Conservation (phyloP, 2,888 invertebrate genomes). For the Labia minor region DNA sequence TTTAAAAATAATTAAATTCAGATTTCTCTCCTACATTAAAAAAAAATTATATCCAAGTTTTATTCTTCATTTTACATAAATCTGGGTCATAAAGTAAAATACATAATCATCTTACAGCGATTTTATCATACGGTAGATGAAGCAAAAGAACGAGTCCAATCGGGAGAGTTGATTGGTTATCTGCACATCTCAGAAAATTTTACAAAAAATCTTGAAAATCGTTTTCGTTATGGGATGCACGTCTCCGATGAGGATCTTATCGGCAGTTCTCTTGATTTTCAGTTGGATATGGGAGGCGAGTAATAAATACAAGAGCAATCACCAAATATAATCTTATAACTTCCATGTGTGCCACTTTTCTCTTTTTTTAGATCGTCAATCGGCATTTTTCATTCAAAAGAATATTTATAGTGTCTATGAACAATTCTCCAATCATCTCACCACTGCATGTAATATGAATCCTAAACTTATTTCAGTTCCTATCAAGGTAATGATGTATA, state of each 20-base stretch:
- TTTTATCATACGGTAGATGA: constrained; percentile 43
- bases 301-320: no score
- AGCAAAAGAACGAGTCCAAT: constrained; percentile 44
- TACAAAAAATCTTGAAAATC: constrained; percentile 47
- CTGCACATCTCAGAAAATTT: constrained; percentile 63
- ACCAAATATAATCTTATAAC: no score
- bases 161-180: constrained; percentile 50
- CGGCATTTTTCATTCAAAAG: constrained; percentile 59
- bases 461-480: constrained; percentile 48
- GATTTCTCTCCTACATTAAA: no score
- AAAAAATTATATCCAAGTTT: no score
- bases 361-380: constrained; percentile 69
- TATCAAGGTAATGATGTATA: constrained; percentile 37
- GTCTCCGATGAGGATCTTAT: constrained; percentile 32
- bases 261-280: constrained; percentile 53
- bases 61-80: no score
- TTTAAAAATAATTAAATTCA: no score
- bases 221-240: constrained; percentile 49
- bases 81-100: no score
- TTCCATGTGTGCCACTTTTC: no score
- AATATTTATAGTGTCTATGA: constrained; percentile 58
- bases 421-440: constrained; percentile 50
- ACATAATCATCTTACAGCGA: no score
- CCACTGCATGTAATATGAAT: constrained; percentile 53
- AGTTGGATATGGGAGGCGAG: constrained; percentile 66